Conservation (phyloP, 2,113 vertebrate species). For the Chaetura pelagica region DNA sequence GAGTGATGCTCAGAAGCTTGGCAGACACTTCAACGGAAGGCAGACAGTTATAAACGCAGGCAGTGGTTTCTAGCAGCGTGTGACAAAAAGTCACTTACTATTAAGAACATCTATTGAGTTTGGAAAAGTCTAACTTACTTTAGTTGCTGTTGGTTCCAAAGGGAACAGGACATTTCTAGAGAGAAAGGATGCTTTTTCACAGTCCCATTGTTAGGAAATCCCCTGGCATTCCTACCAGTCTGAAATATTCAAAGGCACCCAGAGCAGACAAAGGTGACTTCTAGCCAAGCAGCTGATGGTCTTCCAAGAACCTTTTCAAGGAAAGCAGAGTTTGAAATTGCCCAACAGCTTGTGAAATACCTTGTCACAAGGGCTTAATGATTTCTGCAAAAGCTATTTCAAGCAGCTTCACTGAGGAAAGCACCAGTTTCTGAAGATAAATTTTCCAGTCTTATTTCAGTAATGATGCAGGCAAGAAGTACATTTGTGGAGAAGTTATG, state of each 20-base stretch:
- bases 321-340: slow-evolving; percentile 63
- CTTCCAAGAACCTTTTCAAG: slow-evolving; percentile 49
- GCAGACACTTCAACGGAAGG: neutral
- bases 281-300: slow-evolving; percentile 22
- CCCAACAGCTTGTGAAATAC: slow-evolving; percentile 68
- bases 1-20: neutral
- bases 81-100: neutral
- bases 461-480: slow-evolving; percentile 9
- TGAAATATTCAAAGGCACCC: neutral
- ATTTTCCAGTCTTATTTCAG: slow-evolving; percentile 6
- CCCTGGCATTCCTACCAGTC: neutral
- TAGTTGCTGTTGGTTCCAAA: neutral
- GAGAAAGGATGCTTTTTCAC: neutral
- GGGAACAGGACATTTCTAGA: neutral
- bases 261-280: neutral
- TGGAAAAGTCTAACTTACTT: neutral
- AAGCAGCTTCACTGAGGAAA: slow-evolving; percentile 16
- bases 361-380: slow-evolving; percentile 42
- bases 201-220: neutral
- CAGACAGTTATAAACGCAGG: neutral
- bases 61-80: neutral
- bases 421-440: neutral
- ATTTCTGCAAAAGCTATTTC: slow-evolving; percentile 52
- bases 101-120: neutral
- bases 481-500: neutral